phyloP scores from a whole-genome alignment of 1,140 invertebrate genomes.

The Cyphomyrmex costatus region DNA sequence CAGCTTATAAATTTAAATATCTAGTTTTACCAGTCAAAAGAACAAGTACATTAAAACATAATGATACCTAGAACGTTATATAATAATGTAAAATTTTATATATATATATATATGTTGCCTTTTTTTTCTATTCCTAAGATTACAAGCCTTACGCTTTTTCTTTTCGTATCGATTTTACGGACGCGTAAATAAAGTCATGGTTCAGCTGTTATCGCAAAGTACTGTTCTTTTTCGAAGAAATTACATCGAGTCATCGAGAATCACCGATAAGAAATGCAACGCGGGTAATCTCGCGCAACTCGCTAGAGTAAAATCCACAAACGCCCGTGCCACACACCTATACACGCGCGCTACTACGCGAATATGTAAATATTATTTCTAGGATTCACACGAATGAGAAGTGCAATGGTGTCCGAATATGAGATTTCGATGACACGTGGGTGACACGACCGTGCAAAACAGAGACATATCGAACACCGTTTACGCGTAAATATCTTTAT shows the following conservation, averaged over 20 bases:
- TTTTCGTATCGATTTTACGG: conserved; percentile 21
- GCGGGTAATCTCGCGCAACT: conserved; percentile 44
- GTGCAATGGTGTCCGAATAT: conserved; percentile 20
- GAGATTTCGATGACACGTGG: conserved; percentile 34
- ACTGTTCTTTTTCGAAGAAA: conserved; percentile 36
- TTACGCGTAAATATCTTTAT: background rate
- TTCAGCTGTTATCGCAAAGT: conserved; percentile 51
- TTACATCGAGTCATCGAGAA: conserved; percentile 41
- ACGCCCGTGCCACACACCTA: background rate
- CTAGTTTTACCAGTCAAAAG: background rate
- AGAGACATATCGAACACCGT: background rate
- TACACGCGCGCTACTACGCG: conserved; percentile 1
- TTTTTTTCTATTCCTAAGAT: background rate
- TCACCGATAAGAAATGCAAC: conserved; percentile 50
- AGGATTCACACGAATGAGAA: conserved; percentile 29
- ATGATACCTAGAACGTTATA: background rate
- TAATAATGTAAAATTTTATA: background rate
- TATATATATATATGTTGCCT: background rate
- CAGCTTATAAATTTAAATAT: background rate
- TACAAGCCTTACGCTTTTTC: background rate
- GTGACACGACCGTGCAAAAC: conserved; percentile 11
- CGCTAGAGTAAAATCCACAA: conserved; percentile 49
- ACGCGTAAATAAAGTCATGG: conserved; percentile 25
- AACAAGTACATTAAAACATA: background rate
- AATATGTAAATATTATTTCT: conserved; percentile 60